Evolutionary conservation across 2,113 vertebrate genomes (phyloP), one percentile per base, ranked within the genome.

Genomic region (Struthio camelus): DNA sequence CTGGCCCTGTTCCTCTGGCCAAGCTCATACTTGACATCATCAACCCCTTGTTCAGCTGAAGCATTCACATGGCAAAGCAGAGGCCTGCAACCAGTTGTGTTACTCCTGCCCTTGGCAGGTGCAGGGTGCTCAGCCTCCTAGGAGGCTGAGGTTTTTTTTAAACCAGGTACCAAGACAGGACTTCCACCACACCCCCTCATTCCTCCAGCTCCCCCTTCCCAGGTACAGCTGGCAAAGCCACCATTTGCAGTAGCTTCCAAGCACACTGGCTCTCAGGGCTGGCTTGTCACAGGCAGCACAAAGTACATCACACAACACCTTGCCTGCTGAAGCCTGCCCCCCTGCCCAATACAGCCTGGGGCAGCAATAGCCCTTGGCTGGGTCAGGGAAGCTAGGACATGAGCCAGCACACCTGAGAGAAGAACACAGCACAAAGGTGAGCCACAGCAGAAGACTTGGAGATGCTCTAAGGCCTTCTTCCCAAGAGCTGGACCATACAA

Each of bases 311-410:
- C 18, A 32, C 56, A 32, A 30, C 30, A 11, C 30, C 30, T 58
- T 18, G 18, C 56, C 32, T 34, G 56, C 56, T 10, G 10, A 28
- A 58, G 51, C 23, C 51, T 32, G 10, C 40, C 8, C 34, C 1
- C 5, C 1, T 6, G 1, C 7, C 2, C 34, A 5, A 1, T 6
- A 18, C 34, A 28, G 24, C 51, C 18, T 34, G 8, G n/a, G 12
- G 30, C 44, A 53, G 28, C 58, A 56, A 8, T 36, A 51, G 44
- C 14, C 38, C 27, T 10, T 4, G 16, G 27, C 80, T 56, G 53
- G 48, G 64, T 11, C 62, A 28, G 0, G 0, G 28, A 20, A 14
- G 9, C 9, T 7, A 22, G 20, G 12, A 20, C 54, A 72, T 9
- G 19, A n/a, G 19, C 32, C 65, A 72, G 23, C 46, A 7, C 11